Percentiles rank a stretch among this genome's conserved stretches.
These are phyloP conservation scores for Anguilla obscura DNA, from an alignment of 2,797 vertebrate genomes.

Conservation along the genomic window DNA sequence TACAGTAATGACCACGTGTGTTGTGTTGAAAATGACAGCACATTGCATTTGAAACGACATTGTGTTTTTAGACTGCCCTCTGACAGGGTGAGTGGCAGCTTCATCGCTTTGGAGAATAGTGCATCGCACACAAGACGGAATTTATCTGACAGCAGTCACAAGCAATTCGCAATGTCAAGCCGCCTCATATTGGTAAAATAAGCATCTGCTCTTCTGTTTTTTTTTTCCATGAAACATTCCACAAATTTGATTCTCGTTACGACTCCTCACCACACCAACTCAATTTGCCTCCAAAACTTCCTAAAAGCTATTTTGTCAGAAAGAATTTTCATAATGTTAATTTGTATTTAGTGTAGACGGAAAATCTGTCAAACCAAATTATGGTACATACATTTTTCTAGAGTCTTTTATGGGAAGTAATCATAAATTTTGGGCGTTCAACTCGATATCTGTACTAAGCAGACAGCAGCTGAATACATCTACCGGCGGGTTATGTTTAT, in stretches of 20 bases:
- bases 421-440: not conserved
- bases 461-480: not conserved
- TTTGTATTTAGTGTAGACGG: not conserved
- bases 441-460: not conserved
- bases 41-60: not conserved
- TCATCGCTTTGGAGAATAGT: not conserved
- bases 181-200: no score
- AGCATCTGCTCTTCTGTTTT: not conserved
- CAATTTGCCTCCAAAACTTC: not conserved
- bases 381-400: not conserved
- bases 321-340: not conserved
- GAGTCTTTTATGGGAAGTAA: not conserved
- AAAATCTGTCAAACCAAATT: not conserved
- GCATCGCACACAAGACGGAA: not conserved
- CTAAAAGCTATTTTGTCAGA: not conserved
- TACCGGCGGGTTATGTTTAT: not conserved
- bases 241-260: not conserved
- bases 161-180: no score
- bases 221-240: not conserved
- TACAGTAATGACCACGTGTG: not conserved
- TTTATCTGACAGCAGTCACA: not conserved
- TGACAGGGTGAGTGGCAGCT: not conserved
- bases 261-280: not conserved
- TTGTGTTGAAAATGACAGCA: not conserved
- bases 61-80: not conserved